phyloP scores from a whole-genome alignment of 2,888 invertebrate species.

The Abrostola tripartita region DNA sequence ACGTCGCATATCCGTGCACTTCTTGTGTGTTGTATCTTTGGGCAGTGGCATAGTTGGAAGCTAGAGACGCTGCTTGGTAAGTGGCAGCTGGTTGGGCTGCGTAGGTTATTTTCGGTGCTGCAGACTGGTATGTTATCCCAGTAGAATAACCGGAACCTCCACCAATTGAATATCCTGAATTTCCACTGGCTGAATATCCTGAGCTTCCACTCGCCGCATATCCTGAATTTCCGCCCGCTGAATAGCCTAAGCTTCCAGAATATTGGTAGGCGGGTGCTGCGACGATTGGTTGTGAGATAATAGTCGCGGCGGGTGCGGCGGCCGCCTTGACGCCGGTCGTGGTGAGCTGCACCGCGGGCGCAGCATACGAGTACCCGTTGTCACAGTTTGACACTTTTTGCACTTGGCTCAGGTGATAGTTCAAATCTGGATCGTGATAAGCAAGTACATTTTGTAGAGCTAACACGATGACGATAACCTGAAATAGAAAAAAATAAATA shows the following conservation, averaged over 20 bases:
- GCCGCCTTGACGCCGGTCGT: conserved; percentile 71
- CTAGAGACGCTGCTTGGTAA: conserved; percentile 62
- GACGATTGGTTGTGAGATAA: conserved; percentile 54
- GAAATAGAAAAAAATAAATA: conserved; percentile 61
- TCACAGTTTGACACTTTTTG: conserved; percentile 75
- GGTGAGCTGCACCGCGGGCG: conserved; percentile 86
- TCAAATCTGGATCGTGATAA: conserved; percentile 84
- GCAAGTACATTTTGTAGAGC: conserved; percentile 70
- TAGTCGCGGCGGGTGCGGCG: conserved; percentile 52
- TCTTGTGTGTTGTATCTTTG: conserved; percentile 70
- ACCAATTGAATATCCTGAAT: conserved; percentile 52
- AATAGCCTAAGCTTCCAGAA: conserved; percentile 45
- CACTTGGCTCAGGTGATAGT: conserved; percentile 81
- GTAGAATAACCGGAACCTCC: conserved; percentile 53
- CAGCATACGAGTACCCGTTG: conserved; percentile 87
- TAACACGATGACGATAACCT: conserved; percentile 71
- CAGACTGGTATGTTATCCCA: conserved; percentile 68
- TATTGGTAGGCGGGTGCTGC: conserved; percentile 56
- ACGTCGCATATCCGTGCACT: conserved; percentile 87
- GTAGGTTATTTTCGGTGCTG: conserved; percentile 73
- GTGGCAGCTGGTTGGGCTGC: conserved; percentile 68
- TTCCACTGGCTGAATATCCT: conserved; percentile 39
- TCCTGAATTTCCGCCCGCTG: conserved; percentile 45
- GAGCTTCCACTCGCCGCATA: conserved; percentile 55
- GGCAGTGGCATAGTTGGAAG: conserved; percentile 65